Evolutionary conservation across 2,113 vertebrate species (phyloP), one percentile per base, ranked within the genome.

Genomic region (Bombycilla garrulus): DNA sequence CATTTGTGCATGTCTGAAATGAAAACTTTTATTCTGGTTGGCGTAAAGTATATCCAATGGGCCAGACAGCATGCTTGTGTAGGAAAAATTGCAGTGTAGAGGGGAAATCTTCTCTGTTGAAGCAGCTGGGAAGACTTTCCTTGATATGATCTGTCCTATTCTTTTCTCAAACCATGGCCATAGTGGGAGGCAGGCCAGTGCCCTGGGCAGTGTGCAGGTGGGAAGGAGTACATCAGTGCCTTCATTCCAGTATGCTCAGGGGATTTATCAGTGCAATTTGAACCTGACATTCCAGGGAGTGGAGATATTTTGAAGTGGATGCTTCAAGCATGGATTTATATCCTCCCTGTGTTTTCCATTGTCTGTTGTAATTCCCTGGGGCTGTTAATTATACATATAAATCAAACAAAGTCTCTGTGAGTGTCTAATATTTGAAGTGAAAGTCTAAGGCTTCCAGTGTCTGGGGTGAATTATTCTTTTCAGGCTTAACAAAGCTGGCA

Each of bases 381-480:
- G 81, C 90, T 80, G 79, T 94, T 96, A 91, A 92, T 96, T 93
- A 85, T 92, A 90, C 77, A 67, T 83, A 96, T 90, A 85, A 90
- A 91, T 96, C 87, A 95, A 95, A 88, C 78, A 87, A 86, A 94
- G 54, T 51, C 71, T 88, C 13, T 86, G 69, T 81, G 79, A 90
- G 81, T 83, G 93, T 92, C 92, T 96, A 87, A 86, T 88, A 88
- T 70, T 95, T 97, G 88, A 96, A 96, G 93, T 96, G 94, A 97
- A 96, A 96, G 93, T 96, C 85, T 70, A 88, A 92, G 64, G 31
- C 81, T 95, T 96, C 58, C 79, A 95, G 71, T 0, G 15, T 95
- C 92, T 96, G 94, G 67, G 62, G 67, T 4, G 21, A 91, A 86
- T 96, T 92, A 81, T 44, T 93, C 74, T 90, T 95, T 94, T 91